These are phyloP conservation scores for Chromis chromis DNA, from an alignment of 2,797 vertebrate genomes.

Conservation along the genomic window DNA sequence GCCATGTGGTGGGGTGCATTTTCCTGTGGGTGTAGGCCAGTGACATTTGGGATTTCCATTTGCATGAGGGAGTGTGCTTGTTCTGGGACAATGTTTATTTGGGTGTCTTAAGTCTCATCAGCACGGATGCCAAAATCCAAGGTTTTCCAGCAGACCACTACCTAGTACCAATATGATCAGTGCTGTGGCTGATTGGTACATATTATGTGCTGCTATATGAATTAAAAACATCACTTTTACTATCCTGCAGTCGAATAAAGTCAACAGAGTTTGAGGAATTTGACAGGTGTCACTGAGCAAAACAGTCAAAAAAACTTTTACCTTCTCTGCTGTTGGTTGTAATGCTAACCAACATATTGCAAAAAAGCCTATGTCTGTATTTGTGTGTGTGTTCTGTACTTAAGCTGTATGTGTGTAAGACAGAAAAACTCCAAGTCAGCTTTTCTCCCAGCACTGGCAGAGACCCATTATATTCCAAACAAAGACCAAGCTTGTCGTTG, in stretches of 20 bases:
- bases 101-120: no score
- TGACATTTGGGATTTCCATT: no score
- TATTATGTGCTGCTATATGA: not conserved
- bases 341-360: constrained; percentile 3
- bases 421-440: constrained; percentile 20
- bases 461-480: constrained; percentile 21
- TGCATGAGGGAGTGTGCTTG: no score
- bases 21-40: no score
- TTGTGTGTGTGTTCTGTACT: not conserved
- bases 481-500: constrained; percentile 1
- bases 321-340: not conserved
- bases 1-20: no score
- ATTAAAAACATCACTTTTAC: not conserved
- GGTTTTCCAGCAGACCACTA: no score
- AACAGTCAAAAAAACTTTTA: constrained; percentile 1
- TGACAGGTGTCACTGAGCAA: not conserved
- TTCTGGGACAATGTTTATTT: no score
- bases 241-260: constrained; percentile 1
- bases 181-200: no score
- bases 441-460: constrained; percentile 5
- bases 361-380: not conserved
- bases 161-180: no score
- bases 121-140: no score
- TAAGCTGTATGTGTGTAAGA: not conserved
- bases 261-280: not conserved